phyloP scores from a whole-genome alignment of 2,113 vertebrate species.

The Pipra filicauda region DNA sequence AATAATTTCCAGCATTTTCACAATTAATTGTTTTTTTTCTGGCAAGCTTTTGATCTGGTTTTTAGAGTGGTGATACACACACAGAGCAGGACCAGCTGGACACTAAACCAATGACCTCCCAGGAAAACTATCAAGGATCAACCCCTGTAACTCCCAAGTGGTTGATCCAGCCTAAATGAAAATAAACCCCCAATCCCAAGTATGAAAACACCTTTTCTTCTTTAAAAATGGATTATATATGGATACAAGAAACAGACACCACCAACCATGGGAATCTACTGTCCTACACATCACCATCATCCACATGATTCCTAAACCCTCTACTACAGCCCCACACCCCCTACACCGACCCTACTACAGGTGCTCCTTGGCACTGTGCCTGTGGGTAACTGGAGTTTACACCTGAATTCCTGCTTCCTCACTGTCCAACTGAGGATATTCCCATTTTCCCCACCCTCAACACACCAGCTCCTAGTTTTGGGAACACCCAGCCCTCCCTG shows the following conservation, averaged over 20 bases:
- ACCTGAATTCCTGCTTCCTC: neutral
- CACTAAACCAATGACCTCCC: neutral
- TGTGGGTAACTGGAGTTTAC: neutral
- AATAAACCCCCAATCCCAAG: neutral
- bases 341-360: neutral
- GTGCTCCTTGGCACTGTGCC: neutral
- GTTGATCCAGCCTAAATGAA: neutral
- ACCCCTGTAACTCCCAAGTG: neutral
- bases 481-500: neutral
- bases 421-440: neutral
- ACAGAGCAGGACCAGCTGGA: neutral
- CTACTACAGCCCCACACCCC: neutral
- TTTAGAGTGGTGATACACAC: neutral
- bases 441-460: neutral
- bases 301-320: neutral
- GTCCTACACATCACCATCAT: neutral
- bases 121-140: neutral
- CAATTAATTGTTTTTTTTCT: neutral
- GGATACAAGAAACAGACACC: constrained; percentile 6
- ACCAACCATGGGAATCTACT: neutral
- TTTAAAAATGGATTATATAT: neutral
- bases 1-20: constrained; percentile 62
- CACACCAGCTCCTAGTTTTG: neutral
- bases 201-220: neutral
- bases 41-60: constrained; percentile 29